Conservation (phyloP, 92 coral and sea anemone genomes). For the Isaurus tuberculatus region DNA sequence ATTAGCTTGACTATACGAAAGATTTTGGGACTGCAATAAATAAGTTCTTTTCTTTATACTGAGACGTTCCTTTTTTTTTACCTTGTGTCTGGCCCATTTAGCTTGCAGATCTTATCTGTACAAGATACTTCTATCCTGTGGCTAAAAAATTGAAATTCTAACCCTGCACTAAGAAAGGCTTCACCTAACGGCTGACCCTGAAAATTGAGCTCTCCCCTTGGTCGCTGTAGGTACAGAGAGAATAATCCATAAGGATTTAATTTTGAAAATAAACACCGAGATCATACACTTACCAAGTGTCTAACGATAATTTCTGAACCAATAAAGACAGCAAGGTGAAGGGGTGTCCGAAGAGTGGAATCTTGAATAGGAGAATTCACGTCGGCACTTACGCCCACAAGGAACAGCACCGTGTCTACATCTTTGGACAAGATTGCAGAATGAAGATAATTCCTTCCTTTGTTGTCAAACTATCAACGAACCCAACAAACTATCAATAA, state of each 20-base stretch:
- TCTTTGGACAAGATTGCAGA: constrained; percentile 80
- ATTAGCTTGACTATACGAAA: too few relatives aligned
- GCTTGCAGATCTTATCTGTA: too few relatives aligned
- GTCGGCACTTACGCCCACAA: constrained; percentile 86
- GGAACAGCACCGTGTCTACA: constrained; percentile 93
- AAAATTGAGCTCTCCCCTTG: neutral
- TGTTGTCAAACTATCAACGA: constrained; percentile 80
- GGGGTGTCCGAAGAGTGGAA: constrained; percentile 87
- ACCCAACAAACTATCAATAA: too few relatives aligned
- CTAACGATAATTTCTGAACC: constrained; percentile 96
- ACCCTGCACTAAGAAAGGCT: too few relatives aligned
- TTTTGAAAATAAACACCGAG: neutral
- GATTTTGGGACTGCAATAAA: too few relatives aligned
- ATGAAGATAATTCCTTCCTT: constrained; percentile 96
- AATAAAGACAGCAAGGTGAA: constrained; percentile 91
- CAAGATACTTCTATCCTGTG: too few relatives aligned
- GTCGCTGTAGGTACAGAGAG: neutral
- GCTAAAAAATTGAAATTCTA: too few relatives aligned
- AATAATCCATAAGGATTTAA: neutral
- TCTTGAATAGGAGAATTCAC: constrained; percentile 93
- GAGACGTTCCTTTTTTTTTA: too few relatives aligned
- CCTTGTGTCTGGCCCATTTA: too few relatives aligned
- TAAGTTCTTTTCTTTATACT: too few relatives aligned
- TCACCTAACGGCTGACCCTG: too few relatives aligned
- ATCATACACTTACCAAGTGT: constrained; percentile 76